Evolutionary conservation across 2,113 vertebrate species (phyloP), one percentile per base, ranked within the genome.

Genomic region (Chrysemys picta): DNA sequence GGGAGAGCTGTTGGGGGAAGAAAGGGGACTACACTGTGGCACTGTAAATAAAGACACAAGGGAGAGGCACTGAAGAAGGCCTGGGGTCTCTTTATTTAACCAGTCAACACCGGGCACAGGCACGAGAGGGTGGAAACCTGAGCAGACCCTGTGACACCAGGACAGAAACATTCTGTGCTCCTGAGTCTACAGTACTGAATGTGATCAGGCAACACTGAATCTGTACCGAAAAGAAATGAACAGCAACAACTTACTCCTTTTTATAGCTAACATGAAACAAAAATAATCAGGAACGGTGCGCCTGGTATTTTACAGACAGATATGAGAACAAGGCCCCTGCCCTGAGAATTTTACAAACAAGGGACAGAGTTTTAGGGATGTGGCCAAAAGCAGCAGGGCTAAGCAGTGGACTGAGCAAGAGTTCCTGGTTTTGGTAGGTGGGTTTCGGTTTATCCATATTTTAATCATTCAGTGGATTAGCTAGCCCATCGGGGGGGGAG

Each of bases 121-220:
- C 50, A 50, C 13, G 14, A 50, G 50, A 50, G 50, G 50, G 14
- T 50, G 50, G 50, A 50, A 50, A 50, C 13, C 50, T 50, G 50
- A 50, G 50, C 13, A 16, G 13, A 50, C 50, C 50, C 50, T 50
- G 50, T 50, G 50, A 50, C 50, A 50, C 13, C 5, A 10, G 16
- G 7, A 42, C 31, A 10, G 35, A 47, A 25, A 82, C 47, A 22
- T n/a, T 94, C 91, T 69, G 31, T 29, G 31, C 69, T 89, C 45
- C 27, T 86, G 76, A 42, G 75, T 69, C 47, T 50, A n/a, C 47
- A 80, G 1, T 5, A 75, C 3, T 5, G 54, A 57, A 45, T 72
- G 72, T 27, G 3, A 6, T 31, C 25, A 0, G 0, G 13, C 31
- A 53, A 85, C n/a, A 72, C 27, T 0, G 0, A 38, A 31, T 42